Evolutionary conservation across 2,888 invertebrate species (phyloP).

Genomic region (Dexiosoma caninum): DNA sequence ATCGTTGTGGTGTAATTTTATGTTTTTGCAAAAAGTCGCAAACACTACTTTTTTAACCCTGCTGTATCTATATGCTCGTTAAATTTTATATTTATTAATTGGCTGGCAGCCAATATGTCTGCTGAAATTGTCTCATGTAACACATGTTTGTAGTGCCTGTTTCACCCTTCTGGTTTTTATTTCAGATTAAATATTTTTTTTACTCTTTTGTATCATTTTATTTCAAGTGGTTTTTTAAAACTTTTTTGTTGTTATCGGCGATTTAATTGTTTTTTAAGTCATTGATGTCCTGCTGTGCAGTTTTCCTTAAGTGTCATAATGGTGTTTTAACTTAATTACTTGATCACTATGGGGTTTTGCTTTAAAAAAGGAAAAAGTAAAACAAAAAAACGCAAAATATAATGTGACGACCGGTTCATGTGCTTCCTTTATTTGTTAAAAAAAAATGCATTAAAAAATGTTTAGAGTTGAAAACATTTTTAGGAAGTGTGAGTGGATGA

Average conservation of each 20-base stretch:
- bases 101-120: constrained; percentile 62
- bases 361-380: no score
- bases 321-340: constrained; percentile 62
- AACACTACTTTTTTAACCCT: background rate
- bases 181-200: background rate
- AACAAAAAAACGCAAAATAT: background rate
- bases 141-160: constrained; percentile 44
- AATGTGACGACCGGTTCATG: background rate
- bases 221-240: constrained; percentile 1
- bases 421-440: background rate
- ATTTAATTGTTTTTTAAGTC: constrained; percentile 58
- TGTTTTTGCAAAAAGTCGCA: no score
- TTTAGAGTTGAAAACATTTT: background rate
- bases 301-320: constrained; percentile 62
- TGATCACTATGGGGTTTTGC: constrained; percentile 53
- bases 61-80: constrained; percentile 20
- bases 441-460: no score
- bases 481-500: constrained; percentile 20
- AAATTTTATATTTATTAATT: constrained; percentile 51
- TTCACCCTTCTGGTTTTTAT: constrained; percentile 26
- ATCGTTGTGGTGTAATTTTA: no score
- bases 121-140: constrained; percentile 46
- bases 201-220: constrained; percentile 33
- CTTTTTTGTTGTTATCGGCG: background rate
- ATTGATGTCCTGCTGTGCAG: constrained; percentile 55